Percentiles rank a stretch among this genome's conserved stretches.
Evolutionary conservation across 1,140 invertebrate species (phyloP).

Genomic region (Drosophila kohkoa): DNA sequence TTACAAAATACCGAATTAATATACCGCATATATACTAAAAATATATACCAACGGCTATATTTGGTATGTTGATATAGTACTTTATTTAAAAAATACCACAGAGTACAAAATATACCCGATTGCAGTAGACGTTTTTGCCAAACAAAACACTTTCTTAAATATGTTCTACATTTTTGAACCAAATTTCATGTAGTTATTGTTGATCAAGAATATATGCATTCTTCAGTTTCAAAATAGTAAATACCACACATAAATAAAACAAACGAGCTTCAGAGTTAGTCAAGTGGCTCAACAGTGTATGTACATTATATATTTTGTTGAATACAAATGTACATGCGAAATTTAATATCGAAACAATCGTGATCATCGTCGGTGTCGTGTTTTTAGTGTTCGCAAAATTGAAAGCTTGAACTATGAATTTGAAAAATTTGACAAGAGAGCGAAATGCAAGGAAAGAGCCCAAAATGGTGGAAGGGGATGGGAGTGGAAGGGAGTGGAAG

Average conservation of each 20-base stretch:
- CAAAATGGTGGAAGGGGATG: neutral
- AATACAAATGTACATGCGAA: slow-evolving; percentile 24
- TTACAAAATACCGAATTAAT: too few species aligned
- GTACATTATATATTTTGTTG: slow-evolving; percentile 11
- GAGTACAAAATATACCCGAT: too few species aligned
- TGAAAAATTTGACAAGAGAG: slow-evolving; percentile 13
- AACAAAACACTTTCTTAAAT: too few species aligned
- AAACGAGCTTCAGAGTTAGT: neutral
- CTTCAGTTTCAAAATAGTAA: too few species aligned
- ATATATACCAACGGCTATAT: too few species aligned
- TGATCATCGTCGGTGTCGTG: slow-evolving; percentile 1
- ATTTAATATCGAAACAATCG: slow-evolving; percentile 45
- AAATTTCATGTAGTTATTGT: too few species aligned
- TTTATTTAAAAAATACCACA: too few species aligned
- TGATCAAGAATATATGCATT: too few species aligned
- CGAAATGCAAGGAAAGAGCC: neutral
- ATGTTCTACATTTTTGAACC: too few species aligned
- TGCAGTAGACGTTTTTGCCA: too few species aligned
- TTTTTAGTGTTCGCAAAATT: slow-evolving; percentile 24
- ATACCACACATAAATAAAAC: neutral
- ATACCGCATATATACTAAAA: too few species aligned
- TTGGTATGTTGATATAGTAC: too few species aligned
- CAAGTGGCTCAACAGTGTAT: slow-evolving; percentile 17
- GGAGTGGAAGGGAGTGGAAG: neutral
- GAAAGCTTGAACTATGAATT: slow-evolving; percentile 41